Evolutionary conservation across 2,797 vertebrate species (phyloP).

Genomic region (Xenops minutus): DNA sequence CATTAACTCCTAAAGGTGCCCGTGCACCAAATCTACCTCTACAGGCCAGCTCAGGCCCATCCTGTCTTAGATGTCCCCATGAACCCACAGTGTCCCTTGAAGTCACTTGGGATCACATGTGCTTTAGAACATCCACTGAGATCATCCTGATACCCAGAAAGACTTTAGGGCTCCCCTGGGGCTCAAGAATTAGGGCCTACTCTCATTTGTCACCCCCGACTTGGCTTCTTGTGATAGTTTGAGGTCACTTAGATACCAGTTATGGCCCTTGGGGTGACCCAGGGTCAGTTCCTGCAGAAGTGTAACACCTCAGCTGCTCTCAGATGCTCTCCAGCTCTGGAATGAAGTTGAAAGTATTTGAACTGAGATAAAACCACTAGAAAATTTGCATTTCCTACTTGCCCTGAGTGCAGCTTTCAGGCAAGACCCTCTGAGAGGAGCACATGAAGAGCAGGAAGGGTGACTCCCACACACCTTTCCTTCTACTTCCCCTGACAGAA

Average conservation of each 20-base stretch:
- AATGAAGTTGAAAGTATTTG: background rate
- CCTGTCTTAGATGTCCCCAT: too few relatives aligned
- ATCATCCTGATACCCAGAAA: too few relatives aligned
- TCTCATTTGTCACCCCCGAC: background rate
- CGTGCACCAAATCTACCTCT: too few relatives aligned
- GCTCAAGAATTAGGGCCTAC: background rate
- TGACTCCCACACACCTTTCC: accelerated
- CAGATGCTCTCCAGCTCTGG: accelerated
- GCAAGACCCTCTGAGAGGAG: background rate
- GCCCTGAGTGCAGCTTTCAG: background rate
- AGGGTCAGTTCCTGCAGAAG: background rate
- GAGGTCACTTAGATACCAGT: too few relatives aligned
- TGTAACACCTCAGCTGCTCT: too few relatives aligned
- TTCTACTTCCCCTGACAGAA: accelerated
- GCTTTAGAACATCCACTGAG: background rate
- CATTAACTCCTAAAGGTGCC: background rate
- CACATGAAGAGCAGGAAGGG: accelerated
- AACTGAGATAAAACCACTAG: too few relatives aligned
- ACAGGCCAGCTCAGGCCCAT: background rate
- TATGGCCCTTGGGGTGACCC: background rate
- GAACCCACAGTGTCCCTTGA: background rate
- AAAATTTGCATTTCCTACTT: accelerated
- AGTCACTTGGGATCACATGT: too few relatives aligned
- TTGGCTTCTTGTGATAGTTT: background rate
- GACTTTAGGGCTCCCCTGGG: background rate